A percentile compares a stretch with the other conserved stretches of the same genome.
Conservation (phyloP, 2,888 invertebrate genomes). For the Heliothis peltigera region DNA sequence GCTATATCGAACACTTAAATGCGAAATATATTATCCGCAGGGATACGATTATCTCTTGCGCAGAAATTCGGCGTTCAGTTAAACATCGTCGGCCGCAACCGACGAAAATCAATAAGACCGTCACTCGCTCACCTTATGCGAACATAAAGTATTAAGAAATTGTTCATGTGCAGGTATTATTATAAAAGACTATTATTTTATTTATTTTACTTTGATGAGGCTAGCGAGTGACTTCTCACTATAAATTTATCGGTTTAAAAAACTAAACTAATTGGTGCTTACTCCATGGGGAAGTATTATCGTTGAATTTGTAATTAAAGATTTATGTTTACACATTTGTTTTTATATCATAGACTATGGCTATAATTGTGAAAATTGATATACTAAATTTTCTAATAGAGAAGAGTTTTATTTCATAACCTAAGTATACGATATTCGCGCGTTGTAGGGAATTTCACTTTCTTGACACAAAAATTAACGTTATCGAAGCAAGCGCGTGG, state of each 20-base stretch:
- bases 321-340: constrained; percentile 80
- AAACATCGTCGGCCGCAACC: constrained; percentile 29
- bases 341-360: constrained; percentile 78
- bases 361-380: constrained; percentile 84
- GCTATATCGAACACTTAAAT: constrained; percentile 47
- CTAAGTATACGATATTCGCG: constrained; percentile 10
- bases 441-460: too few species aligned
- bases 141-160: constrained; percentile 52
- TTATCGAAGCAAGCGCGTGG: too few species aligned
- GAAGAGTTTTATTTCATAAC: constrained; percentile 73
- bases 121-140: constrained; percentile 53
- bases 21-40: constrained; percentile 12
- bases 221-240: constrained; percentile 59
- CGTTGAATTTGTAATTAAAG: constrained; percentile 78
- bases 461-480: background rate
- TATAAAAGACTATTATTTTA: constrained; percentile 53
- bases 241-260: constrained; percentile 40
- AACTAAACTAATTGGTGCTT: constrained; percentile 74
- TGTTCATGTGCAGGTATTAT: constrained; percentile 51
- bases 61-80: constrained; percentile 38
- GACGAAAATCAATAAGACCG: constrained; percentile 34
- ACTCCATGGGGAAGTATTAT: constrained; percentile 77
- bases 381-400: constrained; percentile 87
- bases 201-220: constrained; percentile 50
- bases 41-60: constrained; percentile 27